phyloP scores from a whole-genome alignment of 2,113 vertebrate genomes.

The Tragulus kanchil region DNA sequence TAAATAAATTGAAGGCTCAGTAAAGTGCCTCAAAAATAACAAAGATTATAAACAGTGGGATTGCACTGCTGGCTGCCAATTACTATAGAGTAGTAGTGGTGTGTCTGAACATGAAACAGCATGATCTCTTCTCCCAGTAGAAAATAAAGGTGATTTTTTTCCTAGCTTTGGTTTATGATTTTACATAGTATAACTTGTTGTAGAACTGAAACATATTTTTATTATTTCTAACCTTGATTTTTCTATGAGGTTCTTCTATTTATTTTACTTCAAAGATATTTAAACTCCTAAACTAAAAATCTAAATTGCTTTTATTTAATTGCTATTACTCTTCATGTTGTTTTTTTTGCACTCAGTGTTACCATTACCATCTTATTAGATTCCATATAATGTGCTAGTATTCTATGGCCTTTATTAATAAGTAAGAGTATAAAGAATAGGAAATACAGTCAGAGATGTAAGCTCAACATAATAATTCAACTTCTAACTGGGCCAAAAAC shows the following conservation, averaged over 20 bases:
- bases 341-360: too few species aligned
- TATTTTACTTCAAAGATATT: constrained; percentile 58
- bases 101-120: constrained; percentile 30
- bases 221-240: background rate
- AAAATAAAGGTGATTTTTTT: constrained; percentile 40
- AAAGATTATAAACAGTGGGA: constrained; percentile 54
- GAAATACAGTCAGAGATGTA: too few species aligned
- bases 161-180: background rate
- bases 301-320: constrained; percentile 9
- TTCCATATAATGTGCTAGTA: too few species aligned
- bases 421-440: too few species aligned
- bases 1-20: constrained; percentile 6
- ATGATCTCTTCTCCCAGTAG: background rate
- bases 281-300: constrained; percentile 18
- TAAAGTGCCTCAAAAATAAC: constrained; percentile 32
- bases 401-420: too few species aligned
- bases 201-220: background rate
- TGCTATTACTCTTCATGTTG: background rate
- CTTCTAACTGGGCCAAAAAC: too few species aligned
- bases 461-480: too few species aligned
- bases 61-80: background rate
- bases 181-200: constrained; percentile 18
- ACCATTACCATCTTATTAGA: too few species aligned
- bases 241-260: background rate
- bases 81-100: background rate